Evolutionary conservation across 53 echinoderm and acorn worm species (phyloP).

Genomic region (Luidia sarsii): DNA sequence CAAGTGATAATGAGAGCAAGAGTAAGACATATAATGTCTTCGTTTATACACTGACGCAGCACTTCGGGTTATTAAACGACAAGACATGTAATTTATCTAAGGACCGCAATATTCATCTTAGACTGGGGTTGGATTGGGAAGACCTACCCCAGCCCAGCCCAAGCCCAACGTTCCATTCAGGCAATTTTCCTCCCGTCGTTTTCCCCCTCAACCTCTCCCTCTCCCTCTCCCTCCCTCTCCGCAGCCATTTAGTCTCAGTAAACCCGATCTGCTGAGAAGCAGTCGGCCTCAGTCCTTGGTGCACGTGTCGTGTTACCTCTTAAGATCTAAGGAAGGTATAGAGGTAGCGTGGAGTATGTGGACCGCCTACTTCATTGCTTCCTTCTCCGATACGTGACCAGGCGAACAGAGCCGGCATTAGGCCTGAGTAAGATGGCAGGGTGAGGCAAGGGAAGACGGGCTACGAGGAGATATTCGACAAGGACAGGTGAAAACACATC

Average conservation of each 20-base stretch:
- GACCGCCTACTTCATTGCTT: conserved; percentile 30
- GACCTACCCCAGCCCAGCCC: too few relatives aligned
- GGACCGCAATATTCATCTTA: too few relatives aligned
- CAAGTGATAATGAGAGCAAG: too few relatives aligned
- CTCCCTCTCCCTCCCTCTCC: neutral
- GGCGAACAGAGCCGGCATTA: conserved; percentile 41
- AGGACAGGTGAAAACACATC: conserved; percentile 49
- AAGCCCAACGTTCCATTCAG: too few relatives aligned
- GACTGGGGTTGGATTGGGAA: too few relatives aligned
- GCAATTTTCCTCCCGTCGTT: too few relatives aligned
- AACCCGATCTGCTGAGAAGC: conserved; percentile 34
- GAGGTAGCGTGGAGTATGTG: conserved; percentile 35
- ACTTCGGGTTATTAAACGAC: too few relatives aligned
- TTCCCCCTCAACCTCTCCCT: too few relatives aligned
- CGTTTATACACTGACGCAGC: too few relatives aligned
- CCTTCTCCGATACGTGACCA: conserved; percentile 33
- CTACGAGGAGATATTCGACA: neutral
- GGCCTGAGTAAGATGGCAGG: neutral
- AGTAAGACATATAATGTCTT: too few relatives aligned
- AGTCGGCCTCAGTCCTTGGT: conserved; percentile 26
- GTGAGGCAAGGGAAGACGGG: neutral
- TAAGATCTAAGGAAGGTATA: conserved; percentile 35
- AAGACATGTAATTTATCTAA: too few relatives aligned
- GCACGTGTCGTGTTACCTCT: conserved; percentile 43
- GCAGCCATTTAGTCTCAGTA: conserved; percentile 32